Evolutionary conservation across 1,140 invertebrate species (phyloP).

Genomic region (Meloidogyne chitwoodi): DNA sequence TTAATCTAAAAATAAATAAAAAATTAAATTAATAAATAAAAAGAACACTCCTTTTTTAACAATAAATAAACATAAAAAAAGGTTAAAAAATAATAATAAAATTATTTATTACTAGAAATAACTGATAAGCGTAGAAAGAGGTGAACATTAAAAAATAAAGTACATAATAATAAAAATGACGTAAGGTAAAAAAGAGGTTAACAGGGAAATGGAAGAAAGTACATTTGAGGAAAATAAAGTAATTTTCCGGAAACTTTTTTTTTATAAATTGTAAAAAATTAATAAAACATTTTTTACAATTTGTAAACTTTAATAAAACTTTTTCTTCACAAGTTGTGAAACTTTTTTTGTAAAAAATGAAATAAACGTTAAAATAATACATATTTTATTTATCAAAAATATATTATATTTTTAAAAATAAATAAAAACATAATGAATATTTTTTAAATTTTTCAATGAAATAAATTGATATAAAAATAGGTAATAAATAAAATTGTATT

Average conservation of each 20-base stretch:
- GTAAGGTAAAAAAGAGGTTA: neutral
- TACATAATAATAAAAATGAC: neutral
- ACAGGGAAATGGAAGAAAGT: neutral
- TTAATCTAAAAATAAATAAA: neutral
- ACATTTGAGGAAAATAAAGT: neutral
- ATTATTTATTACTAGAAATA: neutral
- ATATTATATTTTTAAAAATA: too few relatives aligned
- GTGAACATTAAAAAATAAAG: too few relatives aligned
- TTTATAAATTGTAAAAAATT: too few relatives aligned
- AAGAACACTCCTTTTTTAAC: neutral
- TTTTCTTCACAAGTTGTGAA: too few relatives aligned
- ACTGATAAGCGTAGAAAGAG: neutral
- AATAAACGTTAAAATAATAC: too few relatives aligned
- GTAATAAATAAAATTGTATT: neutral
- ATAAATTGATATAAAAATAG: neutral
- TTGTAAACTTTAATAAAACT: too few relatives aligned
- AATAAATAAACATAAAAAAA: neutral
- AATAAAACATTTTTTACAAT: too few relatives aligned
- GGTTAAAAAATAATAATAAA: neutral
- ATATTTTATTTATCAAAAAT: too few relatives aligned
- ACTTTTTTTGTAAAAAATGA: too few relatives aligned
- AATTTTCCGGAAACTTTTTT: neutral
- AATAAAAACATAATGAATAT: neutral
- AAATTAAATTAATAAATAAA: neutral
- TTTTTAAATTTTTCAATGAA: neutral